Evolutionary conservation across 2,797 vertebrate genomes (phyloP).

Genomic region (Sphaeramia orbicularis): DNA sequence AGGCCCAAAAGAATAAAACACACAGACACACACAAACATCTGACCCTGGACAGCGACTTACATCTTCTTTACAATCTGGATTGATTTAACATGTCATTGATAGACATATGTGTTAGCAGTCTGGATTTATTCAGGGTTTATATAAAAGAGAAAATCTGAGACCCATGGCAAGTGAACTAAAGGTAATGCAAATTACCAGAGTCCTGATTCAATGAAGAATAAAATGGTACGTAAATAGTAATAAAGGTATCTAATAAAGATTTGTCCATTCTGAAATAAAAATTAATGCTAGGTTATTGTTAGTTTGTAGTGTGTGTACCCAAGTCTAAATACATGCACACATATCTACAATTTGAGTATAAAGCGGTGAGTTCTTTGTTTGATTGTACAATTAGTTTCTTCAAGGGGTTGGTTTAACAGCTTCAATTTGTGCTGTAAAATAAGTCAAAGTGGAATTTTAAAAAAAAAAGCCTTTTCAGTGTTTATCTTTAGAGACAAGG

Average conservation of each 20-base stretch:
- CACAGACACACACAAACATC: slow-evolving; percentile 45
- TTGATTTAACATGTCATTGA: slow-evolving; percentile 39
- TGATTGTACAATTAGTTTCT: slow-evolving; percentile 29
- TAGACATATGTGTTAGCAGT: background rate
- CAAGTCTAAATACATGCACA: background rate
- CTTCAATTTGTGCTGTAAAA: slow-evolving; percentile 43
- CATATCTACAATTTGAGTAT: slow-evolving; percentile 15
- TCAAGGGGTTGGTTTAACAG: slow-evolving; percentile 39
- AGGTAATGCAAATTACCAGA: background rate
- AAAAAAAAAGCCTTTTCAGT: slow-evolving; percentile 43
- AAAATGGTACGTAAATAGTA: slow-evolving; percentile 4
- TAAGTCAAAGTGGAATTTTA: slow-evolving; percentile 40
- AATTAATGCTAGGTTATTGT: background rate
- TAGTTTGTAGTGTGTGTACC: background rate
- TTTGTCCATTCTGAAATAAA: slow-evolving; percentile 8
- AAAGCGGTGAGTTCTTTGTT: slow-evolving; percentile 60
- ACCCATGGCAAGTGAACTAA: background rate
- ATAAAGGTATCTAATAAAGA: background rate
- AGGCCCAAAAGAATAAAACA: slow-evolving; percentile 54
- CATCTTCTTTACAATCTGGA: slow-evolving; percentile 46
- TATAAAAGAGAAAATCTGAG: slow-evolving; percentile 15
- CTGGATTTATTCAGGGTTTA: slow-evolving; percentile 18
- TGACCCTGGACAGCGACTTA: slow-evolving; percentile 50
- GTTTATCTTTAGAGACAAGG: slow-evolving; percentile 66
- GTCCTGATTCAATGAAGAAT: background rate